These are phyloP conservation scores for Lepidocolaptes lacrymiger DNA, from an alignment of 2,797 vertebrate species.

Conservation along the genomic window DNA sequence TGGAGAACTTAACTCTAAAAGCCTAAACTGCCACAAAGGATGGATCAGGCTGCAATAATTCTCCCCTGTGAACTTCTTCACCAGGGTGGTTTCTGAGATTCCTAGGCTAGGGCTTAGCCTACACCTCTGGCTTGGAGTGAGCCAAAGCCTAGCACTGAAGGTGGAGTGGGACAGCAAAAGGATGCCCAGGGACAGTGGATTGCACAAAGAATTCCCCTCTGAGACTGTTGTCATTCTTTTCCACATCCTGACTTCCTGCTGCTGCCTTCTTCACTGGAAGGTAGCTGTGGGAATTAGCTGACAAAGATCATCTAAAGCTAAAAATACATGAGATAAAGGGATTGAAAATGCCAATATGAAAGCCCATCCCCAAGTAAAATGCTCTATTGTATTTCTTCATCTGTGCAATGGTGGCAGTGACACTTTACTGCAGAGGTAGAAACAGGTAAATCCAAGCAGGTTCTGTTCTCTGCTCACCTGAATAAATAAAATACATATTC, in stretches of 20 bases:
- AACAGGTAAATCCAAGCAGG: neutral
- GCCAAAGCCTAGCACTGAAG: neutral
- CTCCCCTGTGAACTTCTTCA: neutral
- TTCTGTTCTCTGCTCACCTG: neutral
- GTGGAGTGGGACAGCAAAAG: neutral
- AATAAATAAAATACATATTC: neutral
- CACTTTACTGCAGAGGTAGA: neutral
- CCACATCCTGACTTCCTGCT: neutral
- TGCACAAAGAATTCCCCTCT: neutral
- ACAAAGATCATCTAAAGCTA: neutral
- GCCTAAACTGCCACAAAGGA: neutral
- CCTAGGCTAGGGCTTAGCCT: neutral
- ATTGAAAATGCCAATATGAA: neutral
- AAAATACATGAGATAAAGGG: slow-evolving; percentile 26
- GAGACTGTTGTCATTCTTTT: neutral
- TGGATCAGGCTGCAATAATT: neutral
- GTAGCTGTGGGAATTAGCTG: slow-evolving; percentile 14
- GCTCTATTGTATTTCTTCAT: neutral
- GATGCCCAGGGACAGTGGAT: neutral
- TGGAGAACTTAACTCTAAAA: neutral
- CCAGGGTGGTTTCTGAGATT: neutral
- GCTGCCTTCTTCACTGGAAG: neutral
- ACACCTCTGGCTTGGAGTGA: neutral
- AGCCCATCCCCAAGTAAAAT: neutral
- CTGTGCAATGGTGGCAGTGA: neutral